Percentiles rank a stretch among this genome's conserved stretches.
Conservation (phyloP, 2,113 vertebrate species). For the Oenanthe melanoleuca region DNA sequence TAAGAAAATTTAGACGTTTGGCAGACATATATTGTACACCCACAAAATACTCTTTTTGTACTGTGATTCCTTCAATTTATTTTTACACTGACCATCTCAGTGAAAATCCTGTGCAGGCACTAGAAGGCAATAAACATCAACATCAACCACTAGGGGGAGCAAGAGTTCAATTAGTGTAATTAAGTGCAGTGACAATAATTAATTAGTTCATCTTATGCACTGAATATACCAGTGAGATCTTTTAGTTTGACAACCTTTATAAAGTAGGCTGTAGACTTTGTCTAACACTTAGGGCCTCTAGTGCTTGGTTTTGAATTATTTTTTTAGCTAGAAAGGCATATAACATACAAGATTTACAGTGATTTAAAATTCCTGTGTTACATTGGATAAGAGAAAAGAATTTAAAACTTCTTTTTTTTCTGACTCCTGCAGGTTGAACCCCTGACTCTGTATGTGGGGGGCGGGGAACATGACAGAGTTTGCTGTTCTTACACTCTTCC, state of each 20-base stretch:
- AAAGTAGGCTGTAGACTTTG: not conserved
- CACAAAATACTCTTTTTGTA: not conserved
- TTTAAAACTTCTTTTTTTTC: not conserved
- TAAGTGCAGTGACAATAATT: not conserved
- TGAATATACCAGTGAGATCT: not conserved
- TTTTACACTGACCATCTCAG: not conserved
- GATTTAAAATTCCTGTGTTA: not conserved
- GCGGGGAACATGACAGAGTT: not conserved
- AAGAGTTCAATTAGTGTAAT: constrained; percentile 1
- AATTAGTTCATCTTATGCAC: not conserved
- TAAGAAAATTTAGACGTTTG: not conserved
- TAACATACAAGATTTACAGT: not conserved
- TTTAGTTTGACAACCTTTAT: not conserved
- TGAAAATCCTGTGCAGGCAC: not conserved
- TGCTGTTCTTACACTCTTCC: not conserved
- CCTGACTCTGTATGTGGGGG: not conserved
- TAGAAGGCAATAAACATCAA: not conserved
- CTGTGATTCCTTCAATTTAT: not conserved
- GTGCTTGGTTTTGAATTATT: not conserved
- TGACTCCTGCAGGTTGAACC: not conserved
- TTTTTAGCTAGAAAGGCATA: not conserved
- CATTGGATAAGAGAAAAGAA: not conserved
- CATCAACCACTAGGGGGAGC: constrained; percentile 24
- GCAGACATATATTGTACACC: not conserved
- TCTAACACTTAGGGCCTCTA: not conserved